Evolutionary conservation across 2,888 invertebrate genomes (phyloP), one percentile per base, ranked within the genome.

Genomic region (Sarcophaga rosellei): DNA sequence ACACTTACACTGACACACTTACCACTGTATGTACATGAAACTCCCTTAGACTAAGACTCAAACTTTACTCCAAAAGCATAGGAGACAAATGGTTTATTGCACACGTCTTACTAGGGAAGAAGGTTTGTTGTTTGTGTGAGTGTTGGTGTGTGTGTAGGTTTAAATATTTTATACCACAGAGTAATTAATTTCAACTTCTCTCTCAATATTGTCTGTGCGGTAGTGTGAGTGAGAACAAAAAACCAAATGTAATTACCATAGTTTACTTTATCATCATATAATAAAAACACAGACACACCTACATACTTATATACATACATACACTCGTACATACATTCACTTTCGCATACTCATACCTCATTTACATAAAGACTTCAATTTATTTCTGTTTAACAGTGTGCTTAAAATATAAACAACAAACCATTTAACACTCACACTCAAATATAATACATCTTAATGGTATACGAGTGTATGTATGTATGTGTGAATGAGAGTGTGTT

Each of bases 141-240:
- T 44, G 3, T 0, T 1, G 35, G 23, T 23, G 17, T 59, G 45
- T 63, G 20, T 23, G 44, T 45, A 45, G 44, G 12, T 47, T 68
- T 73, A 73, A 70, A 84, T 84, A 73, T 65, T 77, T 69, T 66
- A 68, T 47, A 77, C 73, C 81, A 85, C 85, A 85, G 74, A 74
- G 81, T 85, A 85, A 85, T 85, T 85, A 85, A 85, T 81, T 85
- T 81, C 47, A 59, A 62, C 75, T 72, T 61, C 47, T 72, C 47
- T 63, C 59, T 59, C 62, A 81, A 70, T 69, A 63, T 20, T 47
- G 63, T 70, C 15, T 63, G 1, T 8, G 70, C 12, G 59, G 21
- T 77, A 35, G 35, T 35, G 35, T 35, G 10, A 10, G 35, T 35
- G 35, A 35, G 10, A 35, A 35, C 35, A 35, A 74, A 69, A 78